Evolutionary conservation across 2,797 vertebrate genomes (phyloP).

Genomic region (Tapirus indicus): DNA sequence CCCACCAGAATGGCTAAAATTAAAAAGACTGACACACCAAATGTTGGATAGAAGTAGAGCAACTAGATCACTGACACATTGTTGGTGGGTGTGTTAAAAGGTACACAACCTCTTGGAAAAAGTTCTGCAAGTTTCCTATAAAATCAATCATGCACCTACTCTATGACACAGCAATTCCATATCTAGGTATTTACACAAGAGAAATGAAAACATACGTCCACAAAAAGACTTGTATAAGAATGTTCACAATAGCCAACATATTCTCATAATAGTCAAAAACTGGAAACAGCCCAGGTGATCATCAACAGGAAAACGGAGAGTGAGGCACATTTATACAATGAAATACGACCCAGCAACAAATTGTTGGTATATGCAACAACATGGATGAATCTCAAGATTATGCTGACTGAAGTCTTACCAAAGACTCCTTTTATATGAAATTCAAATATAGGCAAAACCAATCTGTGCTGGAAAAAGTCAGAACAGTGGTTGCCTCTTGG

Average conservation of each 20-base stretch:
- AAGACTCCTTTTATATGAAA: conserved; percentile 15
- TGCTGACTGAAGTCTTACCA: conserved; percentile 7
- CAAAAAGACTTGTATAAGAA: background rate
- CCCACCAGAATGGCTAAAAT: conserved; percentile 49
- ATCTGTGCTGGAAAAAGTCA: background rate
- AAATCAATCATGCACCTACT: conserved; percentile 1
- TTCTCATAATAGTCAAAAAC: background rate
- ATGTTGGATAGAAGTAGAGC: background rate
- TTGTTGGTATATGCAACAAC: background rate
- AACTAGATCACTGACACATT: background rate
- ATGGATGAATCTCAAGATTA: background rate
- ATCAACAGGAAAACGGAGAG: background rate
- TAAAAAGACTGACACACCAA: conserved; percentile 34
- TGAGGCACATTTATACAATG: background rate
- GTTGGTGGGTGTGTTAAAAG: background rate
- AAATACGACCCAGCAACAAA: background rate
- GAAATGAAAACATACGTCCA: conserved; percentile 25
- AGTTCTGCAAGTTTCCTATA: background rate
- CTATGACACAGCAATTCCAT: background rate
- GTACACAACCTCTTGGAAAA: background rate
- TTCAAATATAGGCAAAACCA: background rate
- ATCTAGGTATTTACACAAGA: conserved; percentile 9
- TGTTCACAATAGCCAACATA: background rate
- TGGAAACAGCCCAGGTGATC: background rate
- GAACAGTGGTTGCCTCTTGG: background rate